Conservation (phyloP, 2,797 vertebrate species). For the Micrastur ruficollis region DNA sequence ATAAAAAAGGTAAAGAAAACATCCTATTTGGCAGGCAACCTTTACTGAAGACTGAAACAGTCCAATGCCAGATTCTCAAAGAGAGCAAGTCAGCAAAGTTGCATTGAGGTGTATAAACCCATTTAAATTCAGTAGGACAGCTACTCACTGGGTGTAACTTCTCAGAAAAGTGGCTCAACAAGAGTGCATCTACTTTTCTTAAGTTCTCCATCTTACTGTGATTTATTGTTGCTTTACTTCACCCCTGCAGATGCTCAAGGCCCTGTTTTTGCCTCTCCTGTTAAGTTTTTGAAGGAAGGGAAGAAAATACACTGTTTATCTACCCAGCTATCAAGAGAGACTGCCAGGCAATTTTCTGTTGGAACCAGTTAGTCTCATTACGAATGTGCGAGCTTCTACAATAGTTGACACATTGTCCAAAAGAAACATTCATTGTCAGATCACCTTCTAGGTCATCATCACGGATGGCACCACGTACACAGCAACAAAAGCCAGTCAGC, state of each 20-base stretch:
- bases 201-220: neutral
- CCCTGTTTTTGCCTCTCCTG: neutral
- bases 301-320: neutral
- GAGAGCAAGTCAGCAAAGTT: neutral
- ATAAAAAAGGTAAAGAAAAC: neutral
- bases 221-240: neutral
- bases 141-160: neutral
- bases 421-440: slow-evolving; percentile 20
- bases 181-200: neutral
- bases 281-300: neutral
- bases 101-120: neutral
- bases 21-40: neutral
- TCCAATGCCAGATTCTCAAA: neutral
- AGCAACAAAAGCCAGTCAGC: slow-evolving; percentile 20
- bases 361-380: slow-evolving; percentile 12
- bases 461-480: neutral
- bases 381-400: neutral
- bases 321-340: neutral
- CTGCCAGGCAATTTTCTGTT: slow-evolving; percentile 8
- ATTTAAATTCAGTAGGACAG: neutral
- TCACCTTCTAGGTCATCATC: slow-evolving; percentile 1
- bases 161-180: neutral
- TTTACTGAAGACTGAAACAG: neutral
- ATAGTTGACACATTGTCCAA: neutral
- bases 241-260: neutral